phyloP scores from a whole-genome alignment of 2,888 invertebrate species.

The Eupithecia abbreviata region DNA sequence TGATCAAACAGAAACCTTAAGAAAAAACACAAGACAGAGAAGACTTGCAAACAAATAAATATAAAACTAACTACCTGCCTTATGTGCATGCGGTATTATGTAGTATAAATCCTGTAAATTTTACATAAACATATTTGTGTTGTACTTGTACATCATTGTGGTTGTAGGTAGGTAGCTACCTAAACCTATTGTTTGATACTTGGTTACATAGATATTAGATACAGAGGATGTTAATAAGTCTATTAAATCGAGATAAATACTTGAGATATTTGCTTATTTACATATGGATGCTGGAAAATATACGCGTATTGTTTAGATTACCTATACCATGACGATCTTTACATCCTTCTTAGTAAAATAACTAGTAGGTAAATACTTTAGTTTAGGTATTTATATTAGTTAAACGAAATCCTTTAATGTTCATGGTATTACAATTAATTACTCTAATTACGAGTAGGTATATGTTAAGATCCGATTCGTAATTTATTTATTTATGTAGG shows the following conservation, averaged over 20 bases:
- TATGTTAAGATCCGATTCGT: background rate
- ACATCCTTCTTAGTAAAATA: background rate
- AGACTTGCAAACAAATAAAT: no score
- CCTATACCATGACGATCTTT: background rate
- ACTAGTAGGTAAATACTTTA: background rate
- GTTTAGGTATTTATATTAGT: background rate
- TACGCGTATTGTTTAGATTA: background rate
- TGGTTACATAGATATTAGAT: background rate
- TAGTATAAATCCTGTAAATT: background rate
- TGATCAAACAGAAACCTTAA: no score
- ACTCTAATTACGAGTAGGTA: background rate
- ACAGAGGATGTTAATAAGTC: conserved; percentile 1
- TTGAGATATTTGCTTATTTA: conserved; percentile 22
- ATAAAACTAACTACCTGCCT: background rate
- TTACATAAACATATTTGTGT: background rate
- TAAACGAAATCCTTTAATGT: background rate
- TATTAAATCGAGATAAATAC: conserved; percentile 1
- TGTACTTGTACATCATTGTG: background rate
- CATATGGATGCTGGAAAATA: conserved; percentile 7
- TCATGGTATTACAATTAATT: background rate
- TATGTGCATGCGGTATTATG: background rate
- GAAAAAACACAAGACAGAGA: no score
- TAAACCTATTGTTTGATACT: conserved; percentile 1
- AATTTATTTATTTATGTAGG: background rate
- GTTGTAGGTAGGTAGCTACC: background rate